A percentile compares a stretch with the other conserved stretches of the same genome.
Conservation (phyloP, 2,113 vertebrate species). For the Agapornis roseicollis region DNA sequence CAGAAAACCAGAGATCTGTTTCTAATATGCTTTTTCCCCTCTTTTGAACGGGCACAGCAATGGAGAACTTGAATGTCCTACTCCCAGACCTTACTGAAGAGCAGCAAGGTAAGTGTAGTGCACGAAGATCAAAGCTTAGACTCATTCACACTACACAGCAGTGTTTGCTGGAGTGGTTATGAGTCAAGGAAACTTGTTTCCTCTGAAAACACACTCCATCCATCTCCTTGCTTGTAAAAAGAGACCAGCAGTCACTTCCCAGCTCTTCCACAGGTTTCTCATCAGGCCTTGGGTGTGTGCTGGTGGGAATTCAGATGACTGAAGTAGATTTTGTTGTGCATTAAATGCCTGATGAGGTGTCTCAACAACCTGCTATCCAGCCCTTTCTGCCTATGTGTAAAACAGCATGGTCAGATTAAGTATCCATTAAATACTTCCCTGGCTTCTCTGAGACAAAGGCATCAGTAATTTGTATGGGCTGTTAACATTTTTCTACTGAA, state of each 20-base stretch:
- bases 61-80: slow-evolving; percentile 1
- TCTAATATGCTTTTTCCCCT: not conserved
- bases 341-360: not conserved
- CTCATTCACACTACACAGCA: not conserved
- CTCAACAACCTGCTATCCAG: not conserved
- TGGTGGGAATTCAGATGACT: not conserved
- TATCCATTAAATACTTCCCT: not conserved
- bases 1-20: not conserved
- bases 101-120: slow-evolving; percentile 37
- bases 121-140: not conserved
- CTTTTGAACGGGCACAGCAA: slow-evolving; percentile 3
- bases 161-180: not conserved
- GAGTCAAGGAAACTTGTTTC: not conserved
- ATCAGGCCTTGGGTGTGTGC: not conserved
- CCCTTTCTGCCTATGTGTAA: not conserved
- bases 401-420: not conserved
- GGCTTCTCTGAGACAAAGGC: not conserved
- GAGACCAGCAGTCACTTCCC: not conserved
- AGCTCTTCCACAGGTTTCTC: not conserved
- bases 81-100: slow-evolving; percentile 10
- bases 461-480: not conserved
- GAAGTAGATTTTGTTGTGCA: not conserved
- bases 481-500: not conserved
- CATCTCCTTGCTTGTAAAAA: not conserved
- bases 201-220: not conserved